Base-by-base conservation (phyloP, 1,140 invertebrate species). In the Panagrolaimus sp. region DNA sequence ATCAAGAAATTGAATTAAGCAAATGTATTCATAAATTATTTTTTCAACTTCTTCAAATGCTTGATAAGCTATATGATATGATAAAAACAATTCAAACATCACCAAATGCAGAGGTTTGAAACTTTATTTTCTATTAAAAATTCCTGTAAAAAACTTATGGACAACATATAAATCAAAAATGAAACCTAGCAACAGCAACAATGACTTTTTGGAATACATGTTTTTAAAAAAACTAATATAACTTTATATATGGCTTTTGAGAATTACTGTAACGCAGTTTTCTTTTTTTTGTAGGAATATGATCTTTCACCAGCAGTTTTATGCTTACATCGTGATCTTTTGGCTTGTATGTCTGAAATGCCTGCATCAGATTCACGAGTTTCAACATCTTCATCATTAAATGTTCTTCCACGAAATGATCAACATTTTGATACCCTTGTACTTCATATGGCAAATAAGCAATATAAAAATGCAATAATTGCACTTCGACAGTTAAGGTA, bases 1-100 rank as follows among this genome's bases (percentile, higher is more conserved):
- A 80, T 61, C 63, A 82, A 66, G 83, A 86, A 76, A 63, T 87
- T 9, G 90, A 92, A 70, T 83, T 94, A 31, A 92, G 91, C 16
- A 88, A 90, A 74, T 88, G 65, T 89, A 61, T 85, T 96, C 9
- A 96, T 84, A 93, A 93, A 81, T 86, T 97, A 4, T 91, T 95
- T 81, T 95, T 97, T 79, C 94, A 97, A 82, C 85, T 96, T 13
- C 84, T 96, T 9, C 83, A 96, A 25, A 85, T 98, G 2, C 88
- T 94, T 61, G 93, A 97, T 84, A 91, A 91, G 16, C 92, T 91
- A 74, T 90, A 91, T 78, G 96, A 96, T 85, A 90, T 96, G 87
- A 86, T 81, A 44, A 61, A 68, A n/a, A 31, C 64, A 20, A 62
- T 81, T 53, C 72, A 80, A 47, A 63, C 76, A 16, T 68, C 70